Base-by-base conservation (phyloP, 2,113 vertebrate species). In the Rhea pennata region DNA sequence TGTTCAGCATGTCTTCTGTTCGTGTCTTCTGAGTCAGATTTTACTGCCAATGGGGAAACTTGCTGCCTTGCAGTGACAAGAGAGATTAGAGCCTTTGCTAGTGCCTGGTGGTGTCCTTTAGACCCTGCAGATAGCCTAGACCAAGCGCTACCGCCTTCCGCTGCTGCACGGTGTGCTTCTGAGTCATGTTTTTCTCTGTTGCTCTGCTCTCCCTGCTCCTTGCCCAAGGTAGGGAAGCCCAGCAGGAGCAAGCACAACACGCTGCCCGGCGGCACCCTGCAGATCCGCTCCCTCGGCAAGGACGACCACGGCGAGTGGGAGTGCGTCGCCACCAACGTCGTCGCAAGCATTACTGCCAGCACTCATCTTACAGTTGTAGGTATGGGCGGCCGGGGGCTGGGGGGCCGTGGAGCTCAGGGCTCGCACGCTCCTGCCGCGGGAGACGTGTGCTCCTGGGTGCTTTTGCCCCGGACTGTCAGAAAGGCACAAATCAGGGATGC, bases 261-360 rank as follows among this genome's bases (percentile, higher is more conserved):
- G 97, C 98, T 99, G 98, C 98, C 99, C 61, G 99, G 99, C 12
- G 99, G 99, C 97, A 99, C 99, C 98, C 98, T 99, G 96, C 99
- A 99, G 97, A 99, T 99, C 95, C 97, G 98, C 88, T 99, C 99
- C 90, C 98, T 99, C 97, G 99, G 99, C 98, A 99, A 99, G 98
- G 99, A 99, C 80, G 99, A 99, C 98, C 99, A 99, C 3, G 99
- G 99, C 97, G 99, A 99, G 97, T 99, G 99, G 99, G 99, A 99
- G 98, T 99, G 99, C 92, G 97, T 99, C 12, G 99, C 99, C 97
- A 99, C 99, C 97, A 99, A 99, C 64, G 98, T 99, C 84, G 99
- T 99, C 97, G 99, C 99, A 12, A 99, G 99, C 99, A 99, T 99
- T 98, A 99, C 99, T 98, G 99, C 99, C 99, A 99, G 99, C 98